Evolutionary conservation across 1,140 invertebrate genomes (phyloP), one percentile per base, ranked within the genome.

Genomic region (Macrobrachium rosenbergii): DNA sequence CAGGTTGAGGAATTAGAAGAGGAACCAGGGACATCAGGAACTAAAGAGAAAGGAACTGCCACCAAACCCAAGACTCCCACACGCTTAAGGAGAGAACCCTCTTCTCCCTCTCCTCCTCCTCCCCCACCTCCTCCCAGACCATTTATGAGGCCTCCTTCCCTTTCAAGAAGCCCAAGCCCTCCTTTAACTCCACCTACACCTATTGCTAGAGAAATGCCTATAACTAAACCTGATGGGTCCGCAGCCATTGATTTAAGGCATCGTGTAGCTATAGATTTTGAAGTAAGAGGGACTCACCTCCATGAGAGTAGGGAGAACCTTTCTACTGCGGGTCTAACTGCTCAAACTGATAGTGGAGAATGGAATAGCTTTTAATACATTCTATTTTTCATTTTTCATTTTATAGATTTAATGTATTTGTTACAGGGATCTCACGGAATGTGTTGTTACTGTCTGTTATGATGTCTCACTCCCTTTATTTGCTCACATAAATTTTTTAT

Each of bases 61-160:
- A 69, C 84, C 12, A 86, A 89, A 79, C 75, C 88, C 52, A 87
- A 77, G 37, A 81, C 84, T 62, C 84, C 84, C 43, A 80, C 78
- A 59, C 84, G 84, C 43, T 58, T 89, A 28, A 87, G 88, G 52
- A 83, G 67, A 45, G 77, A 84, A 37, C 69, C 69, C 5, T 80
- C 84, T 23, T 81, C 84, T 45, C 84, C 84, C 43, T 87, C 89
- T 43, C 85, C 89, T 72, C 86, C 89, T 43, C 89, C 89, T 59
- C 89, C 87, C 2, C 89, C 89, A 21, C 89, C 89, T 75, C 89
- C 89, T 21, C 86, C 87, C 11, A 69, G 87, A 62, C 77, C 82
- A 7, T 83, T 88, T 17, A 84, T 81, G 82, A 76, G 77, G 28
- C 81, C 82, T 75, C 87, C 87, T 17, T 83, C 81, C 59, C 52